Base-by-base conservation (phyloP, 2,888 invertebrate species). In the Tinea trinotella region DNA sequence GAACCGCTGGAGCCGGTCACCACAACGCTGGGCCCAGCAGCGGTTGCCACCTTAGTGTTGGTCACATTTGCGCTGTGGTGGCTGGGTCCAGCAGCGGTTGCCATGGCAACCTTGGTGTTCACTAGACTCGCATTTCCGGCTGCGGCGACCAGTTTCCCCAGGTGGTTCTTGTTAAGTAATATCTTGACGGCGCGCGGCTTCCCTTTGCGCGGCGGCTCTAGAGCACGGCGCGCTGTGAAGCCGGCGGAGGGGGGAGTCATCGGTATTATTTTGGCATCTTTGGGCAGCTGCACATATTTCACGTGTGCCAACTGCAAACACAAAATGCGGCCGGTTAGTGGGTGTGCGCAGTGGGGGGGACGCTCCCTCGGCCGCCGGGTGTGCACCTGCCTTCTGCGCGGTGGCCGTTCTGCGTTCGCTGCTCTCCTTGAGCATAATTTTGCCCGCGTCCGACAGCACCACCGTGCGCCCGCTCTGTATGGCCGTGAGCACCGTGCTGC, bases 401-500 rank as follows among this genome's bases (percentile, higher is more conserved):
- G 49, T 24, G 58, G 15, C 15, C 30, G 30, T 30, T n/a, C 9
- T 10, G 1, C 4, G 30, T 30, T 30, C 30, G 9, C 9, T 10
- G 65, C 75, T 87, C 59, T 81, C 88, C 65, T 93, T 91, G 61
- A 94, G 73, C 61, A 93, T 90, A 64, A 93, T 79, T 65, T 93
- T 93, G 9, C 94, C 94, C 3, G 93, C 92, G 65, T 94, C 91
- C 57, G 93, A 96, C 50, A 96, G 88, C 59, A 95, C 91, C 54
- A 96, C 90, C 57, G 93, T 93, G 66, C 95, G 92, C 0, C 96
- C 96, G 74, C 91, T 93, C 80, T 94, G 93, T 71, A 97, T 89
- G 24, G 95, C 95, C 57, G 90, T 91, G 60, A 92, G 91, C 56
- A 95, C 90, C 82, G 92, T 76, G 83, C 89, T 71, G 65, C 81